Base-by-base conservation (phyloP, 2,888 invertebrate species). In the Drosophila macrospina region DNA sequence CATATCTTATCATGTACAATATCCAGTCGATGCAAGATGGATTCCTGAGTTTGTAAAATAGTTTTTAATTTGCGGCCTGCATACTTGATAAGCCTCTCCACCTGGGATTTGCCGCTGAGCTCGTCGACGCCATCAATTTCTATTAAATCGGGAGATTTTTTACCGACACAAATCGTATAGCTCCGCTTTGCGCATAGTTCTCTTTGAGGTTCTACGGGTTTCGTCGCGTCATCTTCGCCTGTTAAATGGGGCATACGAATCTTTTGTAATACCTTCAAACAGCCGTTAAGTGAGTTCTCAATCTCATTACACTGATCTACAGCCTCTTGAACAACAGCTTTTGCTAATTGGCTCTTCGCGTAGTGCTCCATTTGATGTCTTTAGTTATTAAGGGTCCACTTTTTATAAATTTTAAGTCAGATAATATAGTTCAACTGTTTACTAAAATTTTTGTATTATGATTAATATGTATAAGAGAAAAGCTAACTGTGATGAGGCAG, bases 1-100 rank as follows among this genome's bases (percentile, higher is more conserved):
- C n/a, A 10, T 2, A 66, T 15, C 3, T 10, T 45, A 10, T 48
- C 15, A 2, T 32, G 32, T 4, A 47, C 24, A 7, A 5, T 32
- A 1, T 61, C 42, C 10, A 69, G 24, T 8, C 37, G 41, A 6
- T 44, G n/a, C 2, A 69, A 10, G 0, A 72, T 65, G 36, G 36
- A n/a, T 2, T 11, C 34, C 28, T 80, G 85, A 1, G 62, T 47
- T 0, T 52, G 36, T 5, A 80, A n/a, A 7, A 80, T 47, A 3
- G 11, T 41, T 10, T 74, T n/a, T 0, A 78, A 6, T 15, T 67
- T 67, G 4, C 13, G 4, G 2, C 47, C 10, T 5, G 61, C 37
- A 0, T 20, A 32, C 5, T 48, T 20, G 0, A 70, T 42, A 5
- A 56, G 15, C 0, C 6, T n/a, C 1, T 24, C 11, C 11, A 41